A percentile compares a stretch with the other conserved stretches of the same genome.
Evolutionary conservation across 1,140 invertebrate species (phyloP).

Genomic region (Bombus balteatus): DNA sequence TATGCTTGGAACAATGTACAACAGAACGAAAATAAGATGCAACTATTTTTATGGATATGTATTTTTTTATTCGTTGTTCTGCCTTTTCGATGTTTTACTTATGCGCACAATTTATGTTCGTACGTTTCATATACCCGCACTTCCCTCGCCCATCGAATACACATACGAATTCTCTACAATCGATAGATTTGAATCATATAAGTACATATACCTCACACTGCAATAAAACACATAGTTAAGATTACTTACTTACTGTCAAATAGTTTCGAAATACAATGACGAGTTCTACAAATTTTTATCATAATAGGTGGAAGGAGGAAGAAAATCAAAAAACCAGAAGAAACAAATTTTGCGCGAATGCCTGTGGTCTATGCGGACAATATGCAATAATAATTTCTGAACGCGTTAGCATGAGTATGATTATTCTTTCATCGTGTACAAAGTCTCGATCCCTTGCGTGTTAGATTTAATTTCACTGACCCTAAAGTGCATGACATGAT

Average conservation of each 20-base stretch:
- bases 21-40: neutral
- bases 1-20: neutral
- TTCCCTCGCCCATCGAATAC: neutral
- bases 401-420: slow-evolving; percentile 38
- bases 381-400: slow-evolving; percentile 49
- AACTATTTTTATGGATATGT: neutral
- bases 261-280: neutral
- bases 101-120: slow-evolving; percentile 19
- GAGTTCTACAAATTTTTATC: neutral
- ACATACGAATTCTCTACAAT: neutral
- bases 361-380: slow-evolving; percentile 14
- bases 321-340: neutral
- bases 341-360: neutral
- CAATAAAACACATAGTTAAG: neutral
- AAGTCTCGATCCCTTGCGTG: slow-evolving; percentile 52
- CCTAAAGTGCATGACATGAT: slow-evolving; percentile 57
- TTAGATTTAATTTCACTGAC: slow-evolving; percentile 58
- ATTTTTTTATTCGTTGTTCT: neutral
- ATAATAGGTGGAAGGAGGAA: neutral
- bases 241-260: neutral
- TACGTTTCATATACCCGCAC: slow-evolving; percentile 1
- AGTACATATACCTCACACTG: neutral
- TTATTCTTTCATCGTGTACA: slow-evolving; percentile 17
- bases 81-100: slow-evolving; percentile 9
- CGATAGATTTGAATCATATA: neutral